A percentile compares a stretch with the other conserved stretches of the same genome.
phyloP scores from a whole-genome alignment of 2,113 vertebrate genomes.

The Oenanthe oenanthe region DNA sequence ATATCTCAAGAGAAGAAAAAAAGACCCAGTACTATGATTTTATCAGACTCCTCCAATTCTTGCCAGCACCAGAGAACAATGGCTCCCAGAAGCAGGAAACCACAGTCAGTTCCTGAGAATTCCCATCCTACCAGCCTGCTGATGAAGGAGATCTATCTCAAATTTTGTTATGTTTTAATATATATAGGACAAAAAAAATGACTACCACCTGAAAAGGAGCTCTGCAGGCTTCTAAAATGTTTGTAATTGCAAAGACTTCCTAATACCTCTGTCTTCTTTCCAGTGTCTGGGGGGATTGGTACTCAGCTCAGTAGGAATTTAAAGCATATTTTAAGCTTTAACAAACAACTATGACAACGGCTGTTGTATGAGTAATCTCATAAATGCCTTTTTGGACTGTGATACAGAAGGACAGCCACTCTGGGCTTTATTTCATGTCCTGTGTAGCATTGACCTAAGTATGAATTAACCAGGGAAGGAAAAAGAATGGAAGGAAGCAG shows the following conservation, averaged over 20 bases:
- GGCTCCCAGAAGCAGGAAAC: neutral
- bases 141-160: neutral
- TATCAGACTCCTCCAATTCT: neutral
- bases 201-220: neutral
- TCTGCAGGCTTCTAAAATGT: neutral
- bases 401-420: neutral
- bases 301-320: neutral
- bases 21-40: neutral
- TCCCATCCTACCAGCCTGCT: neutral
- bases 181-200: neutral
- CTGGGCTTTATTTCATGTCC: neutral
- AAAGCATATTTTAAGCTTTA: neutral
- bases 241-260: neutral
- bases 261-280: neutral
- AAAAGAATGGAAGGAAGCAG: neutral
- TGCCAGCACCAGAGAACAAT: neutral
- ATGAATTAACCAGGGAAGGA: neutral
- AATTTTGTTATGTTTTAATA: neutral
- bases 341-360: neutral
- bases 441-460: fast-evolving
- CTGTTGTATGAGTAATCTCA: neutral
- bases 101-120: neutral
- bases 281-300: neutral
- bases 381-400: neutral
- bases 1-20: neutral